These are phyloP conservation scores for Heteronetta atricapilla DNA, from an alignment of 2,113 vertebrate genomes.

Conservation along the genomic window DNA sequence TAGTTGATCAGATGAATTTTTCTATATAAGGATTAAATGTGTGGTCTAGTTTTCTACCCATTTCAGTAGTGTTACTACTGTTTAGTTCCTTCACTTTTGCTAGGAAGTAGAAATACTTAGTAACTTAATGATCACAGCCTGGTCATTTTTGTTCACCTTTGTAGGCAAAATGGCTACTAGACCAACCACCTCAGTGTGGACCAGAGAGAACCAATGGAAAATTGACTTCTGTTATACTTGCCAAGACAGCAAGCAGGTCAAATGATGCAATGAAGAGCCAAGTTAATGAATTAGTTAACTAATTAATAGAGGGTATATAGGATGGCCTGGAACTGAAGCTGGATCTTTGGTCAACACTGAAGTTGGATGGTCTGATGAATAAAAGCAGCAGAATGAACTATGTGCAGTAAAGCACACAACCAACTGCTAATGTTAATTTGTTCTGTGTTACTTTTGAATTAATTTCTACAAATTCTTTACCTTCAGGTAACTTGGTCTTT, in stretches of 20 bases:
- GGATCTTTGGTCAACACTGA: accelerated
- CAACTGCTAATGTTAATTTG: not conserved
- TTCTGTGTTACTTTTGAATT: not conserved
- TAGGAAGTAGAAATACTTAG: not conserved
- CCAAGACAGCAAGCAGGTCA: not conserved
- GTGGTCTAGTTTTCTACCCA: not conserved
- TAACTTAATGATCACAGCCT: not conserved
- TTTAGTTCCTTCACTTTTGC: not conserved
- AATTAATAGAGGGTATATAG: not conserved
- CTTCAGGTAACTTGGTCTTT: not conserved
- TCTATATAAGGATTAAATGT: not conserved
- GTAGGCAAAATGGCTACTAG: not conserved
- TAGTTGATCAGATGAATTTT: not conserved
- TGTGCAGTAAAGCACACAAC: not conserved
- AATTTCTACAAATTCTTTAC: not conserved
- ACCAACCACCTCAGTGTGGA: not conserved
- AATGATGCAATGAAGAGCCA: not conserved
- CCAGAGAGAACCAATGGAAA: not conserved
- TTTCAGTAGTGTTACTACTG: not conserved
- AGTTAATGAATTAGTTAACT: not conserved
- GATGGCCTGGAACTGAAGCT: not conserved
- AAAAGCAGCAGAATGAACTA: not conserved
- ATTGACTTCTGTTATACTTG: not conserved
- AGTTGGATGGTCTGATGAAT: not conserved
- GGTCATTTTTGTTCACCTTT: not conserved